Base-by-base conservation (phyloP, 2,888 invertebrate species). In the Tholera decimalis region DNA sequence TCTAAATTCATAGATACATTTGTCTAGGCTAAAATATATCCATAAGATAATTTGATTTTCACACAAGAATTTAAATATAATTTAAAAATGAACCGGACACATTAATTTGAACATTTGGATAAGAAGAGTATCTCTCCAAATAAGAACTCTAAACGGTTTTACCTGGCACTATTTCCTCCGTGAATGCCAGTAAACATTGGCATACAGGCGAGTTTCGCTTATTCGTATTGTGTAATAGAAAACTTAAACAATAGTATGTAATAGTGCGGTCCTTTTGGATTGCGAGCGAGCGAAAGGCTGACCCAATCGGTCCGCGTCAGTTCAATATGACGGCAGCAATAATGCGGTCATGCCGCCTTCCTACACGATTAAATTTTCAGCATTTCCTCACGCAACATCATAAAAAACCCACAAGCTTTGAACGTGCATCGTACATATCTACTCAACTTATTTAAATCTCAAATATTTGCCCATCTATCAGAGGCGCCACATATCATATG, bases 301-400 rank as follows among this genome's bases (percentile, higher is more conserved):
- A 88, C 88, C 85, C 88, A 82, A 89, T 90, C 89, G 86, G 68
- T 88, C 84, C 77, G 80, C 86, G 90, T 91, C 92, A 88, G 86
- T 84, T 85, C 91, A 90, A 91, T 91, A 92, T 92, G 92, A 88
- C 88, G 89, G 85, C 82, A 78, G 84, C 88, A 88, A 89, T 89
- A 92, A 92, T 90, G 90, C 90, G 90, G 89, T 81, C 88, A 79
- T 51, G 24, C 65, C 47, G 81, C 73, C 80, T 83, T 73, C 80
- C 84, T 80, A 85, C 86, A 83, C 89, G 88, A 92, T 93, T 90
- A 91, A 92, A 92, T 92, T 91, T 92, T 90, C 86, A 85, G 87
- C 91, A 89, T 91, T 89, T 88, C 86, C 87, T 86, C 88, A 89
- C 89, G 86, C 83, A 80, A 83, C 72, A 58, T 72, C 81, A 77